Evolutionary conservation across 2,888 invertebrate species (phyloP).

Genomic region (Pseudococcus viburni): DNA sequence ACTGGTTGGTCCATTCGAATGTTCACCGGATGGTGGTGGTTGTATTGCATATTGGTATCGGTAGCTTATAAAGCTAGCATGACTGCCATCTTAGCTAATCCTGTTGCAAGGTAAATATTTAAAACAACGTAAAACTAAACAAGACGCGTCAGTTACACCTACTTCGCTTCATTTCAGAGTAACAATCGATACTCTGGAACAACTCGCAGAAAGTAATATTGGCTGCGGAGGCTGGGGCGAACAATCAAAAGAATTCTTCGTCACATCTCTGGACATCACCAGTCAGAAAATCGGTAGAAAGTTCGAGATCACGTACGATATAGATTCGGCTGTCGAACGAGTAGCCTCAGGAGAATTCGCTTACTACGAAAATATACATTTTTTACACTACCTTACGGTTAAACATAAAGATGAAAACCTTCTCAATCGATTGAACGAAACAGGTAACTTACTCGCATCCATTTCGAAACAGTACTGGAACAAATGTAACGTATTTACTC

Average conservation of each 20-base stretch:
- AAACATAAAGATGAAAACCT: constrained; percentile 67
- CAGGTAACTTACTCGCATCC: background rate
- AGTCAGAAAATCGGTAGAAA: constrained; percentile 79
- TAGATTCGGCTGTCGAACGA: constrained; percentile 78
- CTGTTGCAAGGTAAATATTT: constrained; percentile 76
- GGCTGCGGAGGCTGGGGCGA: constrained; percentile 82
- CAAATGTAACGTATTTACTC: no score
- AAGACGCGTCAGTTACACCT: background rate
- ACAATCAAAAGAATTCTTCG: constrained; percentile 81
- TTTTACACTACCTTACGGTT: constrained; percentile 78
- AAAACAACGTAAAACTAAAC: background rate
- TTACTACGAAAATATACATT: constrained; percentile 85
- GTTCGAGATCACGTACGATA: constrained; percentile 74
- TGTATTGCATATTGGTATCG: constrained; percentile 85
- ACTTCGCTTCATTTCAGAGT: constrained; percentile 73
- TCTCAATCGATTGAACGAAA: constrained; percentile 59
- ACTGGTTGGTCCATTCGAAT: constrained; percentile 85
- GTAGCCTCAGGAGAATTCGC: constrained; percentile 82
- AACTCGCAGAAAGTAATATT: constrained; percentile 78
- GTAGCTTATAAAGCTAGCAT: constrained; percentile 87
- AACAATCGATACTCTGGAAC: constrained; percentile 83
- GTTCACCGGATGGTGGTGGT: constrained; percentile 90
- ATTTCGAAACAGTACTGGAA: background rate
- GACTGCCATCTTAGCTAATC: constrained; percentile 87
- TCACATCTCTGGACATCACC: constrained; percentile 78